Percentiles rank a stretch among this genome's conserved stretches.
phyloP scores from a whole-genome alignment of 2,888 invertebrate genomes.

The Nebria salina region DNA sequence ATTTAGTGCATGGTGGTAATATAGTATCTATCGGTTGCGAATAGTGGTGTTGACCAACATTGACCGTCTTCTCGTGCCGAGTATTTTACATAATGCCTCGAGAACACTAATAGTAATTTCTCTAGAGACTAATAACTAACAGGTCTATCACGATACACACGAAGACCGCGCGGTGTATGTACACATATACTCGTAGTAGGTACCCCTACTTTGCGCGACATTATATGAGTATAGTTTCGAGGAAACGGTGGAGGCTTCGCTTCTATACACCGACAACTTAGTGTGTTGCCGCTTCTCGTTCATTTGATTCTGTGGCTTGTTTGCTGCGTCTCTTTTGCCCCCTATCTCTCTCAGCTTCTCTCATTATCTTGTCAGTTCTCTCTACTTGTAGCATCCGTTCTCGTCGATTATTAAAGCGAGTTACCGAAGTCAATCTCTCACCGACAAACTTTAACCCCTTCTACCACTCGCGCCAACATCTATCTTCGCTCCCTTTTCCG shows the following conservation, averaged over 20 bases:
- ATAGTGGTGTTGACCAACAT: constrained; percentile 34
- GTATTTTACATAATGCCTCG: constrained; percentile 48
- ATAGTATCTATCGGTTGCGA: constrained; percentile 3
- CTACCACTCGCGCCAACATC: constrained; percentile 3
- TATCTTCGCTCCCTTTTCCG: background rate
- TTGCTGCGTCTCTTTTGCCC: background rate
- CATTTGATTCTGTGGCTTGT: constrained; percentile 1
- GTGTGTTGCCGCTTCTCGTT: background rate
- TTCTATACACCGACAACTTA: background rate
- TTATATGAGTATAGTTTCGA: constrained; percentile 1
- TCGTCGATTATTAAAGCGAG: constrained; percentile 27
- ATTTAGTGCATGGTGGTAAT: background rate
- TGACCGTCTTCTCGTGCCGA: constrained; percentile 23
- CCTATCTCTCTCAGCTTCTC: background rate
- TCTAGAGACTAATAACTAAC: constrained; percentile 55
- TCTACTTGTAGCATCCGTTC: background rate
- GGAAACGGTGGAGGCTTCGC: background rate
- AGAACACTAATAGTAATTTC: constrained; percentile 54
- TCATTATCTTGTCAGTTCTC: background rate
- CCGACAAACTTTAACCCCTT: constrained; percentile 22
- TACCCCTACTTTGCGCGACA: background rate
- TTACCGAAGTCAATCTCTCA: constrained; percentile 26
- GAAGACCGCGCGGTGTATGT: constrained; percentile 2
- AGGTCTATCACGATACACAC: constrained; percentile 52
- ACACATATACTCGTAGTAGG: background rate